Percentiles rank a stretch among this genome's conserved stretches.
Evolutionary conservation across 2,888 invertebrate genomes (phyloP).

Genomic region (Pecten maximus): DNA sequence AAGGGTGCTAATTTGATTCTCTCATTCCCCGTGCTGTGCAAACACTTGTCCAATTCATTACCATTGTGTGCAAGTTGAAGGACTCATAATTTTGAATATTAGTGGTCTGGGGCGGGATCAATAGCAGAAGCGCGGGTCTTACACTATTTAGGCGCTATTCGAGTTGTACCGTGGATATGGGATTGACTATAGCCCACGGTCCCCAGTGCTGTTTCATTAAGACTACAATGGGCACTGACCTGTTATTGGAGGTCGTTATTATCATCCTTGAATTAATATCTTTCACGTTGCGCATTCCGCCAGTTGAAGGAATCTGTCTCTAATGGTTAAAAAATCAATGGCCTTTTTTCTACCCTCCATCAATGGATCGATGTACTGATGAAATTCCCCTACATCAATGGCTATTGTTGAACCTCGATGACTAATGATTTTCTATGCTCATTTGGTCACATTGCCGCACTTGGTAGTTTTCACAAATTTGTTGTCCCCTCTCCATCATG

Average conservation of each 20-base stretch:
- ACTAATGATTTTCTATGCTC: slow-evolving; percentile 48
- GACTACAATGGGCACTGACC: slow-evolving; percentile 51
- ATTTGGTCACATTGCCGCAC: slow-evolving; percentile 35
- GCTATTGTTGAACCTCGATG: slow-evolving; percentile 55
- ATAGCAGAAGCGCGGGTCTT: background rate
- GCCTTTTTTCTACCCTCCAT: slow-evolving; percentile 41
- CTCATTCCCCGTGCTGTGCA: slow-evolving; percentile 11
- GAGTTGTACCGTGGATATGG: slow-evolving; percentile 36
- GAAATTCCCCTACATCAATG: slow-evolving; percentile 56
- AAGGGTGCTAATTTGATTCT: background rate
- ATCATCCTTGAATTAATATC: slow-evolving; percentile 49
- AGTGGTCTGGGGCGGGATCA: slow-evolving; percentile 14
- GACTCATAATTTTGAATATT: slow-evolving; percentile 53
- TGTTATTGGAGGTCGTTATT: slow-evolving; percentile 42
- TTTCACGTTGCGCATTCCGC: slow-evolving; percentile 42
- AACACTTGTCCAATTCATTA: slow-evolving; percentile 50
- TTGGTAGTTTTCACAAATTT: slow-evolving; percentile 35
- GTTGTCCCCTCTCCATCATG: slow-evolving; percentile 29
- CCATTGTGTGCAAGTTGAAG: slow-evolving; percentile 54
- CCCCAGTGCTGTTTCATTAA: slow-evolving; percentile 45
- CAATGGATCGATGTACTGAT: slow-evolving; percentile 52
- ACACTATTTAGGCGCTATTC: slow-evolving; percentile 16
- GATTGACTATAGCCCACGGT: slow-evolving; percentile 42
- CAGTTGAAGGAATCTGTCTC: slow-evolving; percentile 43
- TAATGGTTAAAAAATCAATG: slow-evolving; percentile 50